Evolutionary conservation across 2,888 invertebrate genomes (phyloP).

Genomic region (Drosophila diplacantha): DNA sequence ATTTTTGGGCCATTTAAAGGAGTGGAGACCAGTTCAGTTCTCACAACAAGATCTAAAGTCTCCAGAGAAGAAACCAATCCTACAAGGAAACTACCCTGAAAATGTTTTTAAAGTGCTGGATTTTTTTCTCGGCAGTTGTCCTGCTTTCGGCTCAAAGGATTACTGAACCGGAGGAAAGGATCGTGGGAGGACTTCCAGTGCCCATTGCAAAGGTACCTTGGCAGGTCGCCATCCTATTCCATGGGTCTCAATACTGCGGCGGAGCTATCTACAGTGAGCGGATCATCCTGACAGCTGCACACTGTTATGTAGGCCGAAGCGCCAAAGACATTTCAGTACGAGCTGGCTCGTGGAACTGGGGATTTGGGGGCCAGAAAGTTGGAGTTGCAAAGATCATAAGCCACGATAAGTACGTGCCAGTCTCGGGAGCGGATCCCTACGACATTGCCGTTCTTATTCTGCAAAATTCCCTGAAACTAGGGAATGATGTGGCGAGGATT

Average conservation of each 20-base stretch:
- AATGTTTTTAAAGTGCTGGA: background rate
- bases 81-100: background rate
- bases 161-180: background rate
- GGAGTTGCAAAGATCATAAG: background rate
- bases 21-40: background rate
- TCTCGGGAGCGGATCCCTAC: background rate
- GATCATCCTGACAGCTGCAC: conserved; percentile 1
- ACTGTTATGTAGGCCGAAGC: background rate
- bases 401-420: background rate
- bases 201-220: background rate
- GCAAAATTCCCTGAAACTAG: background rate
- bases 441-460: background rate
- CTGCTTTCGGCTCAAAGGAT: background rate
- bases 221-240: background rate
- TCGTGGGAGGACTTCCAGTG: background rate
- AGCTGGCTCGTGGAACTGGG: background rate
- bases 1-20: background rate
- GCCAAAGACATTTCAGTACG: background rate
- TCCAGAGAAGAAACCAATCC: background rate
- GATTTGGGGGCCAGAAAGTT: background rate
- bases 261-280: background rate
- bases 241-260: background rate
- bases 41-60: background rate
- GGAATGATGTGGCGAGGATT: background rate
- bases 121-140: background rate